Conservation (phyloP, 2,888 invertebrate genomes). For the Callosobruchus maculatus region DNA sequence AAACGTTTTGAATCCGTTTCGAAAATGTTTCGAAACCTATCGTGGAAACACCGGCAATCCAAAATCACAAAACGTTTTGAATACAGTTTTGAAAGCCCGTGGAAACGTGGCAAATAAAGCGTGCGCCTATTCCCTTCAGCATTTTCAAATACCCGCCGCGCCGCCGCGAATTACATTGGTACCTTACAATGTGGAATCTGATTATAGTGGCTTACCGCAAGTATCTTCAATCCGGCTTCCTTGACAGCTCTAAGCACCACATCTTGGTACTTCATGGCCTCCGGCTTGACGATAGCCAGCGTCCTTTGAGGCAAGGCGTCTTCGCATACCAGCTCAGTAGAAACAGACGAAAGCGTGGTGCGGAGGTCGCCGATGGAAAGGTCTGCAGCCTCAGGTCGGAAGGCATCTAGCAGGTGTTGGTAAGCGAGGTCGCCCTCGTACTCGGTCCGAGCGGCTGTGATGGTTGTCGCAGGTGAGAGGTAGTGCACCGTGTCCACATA, state of each 20-base stretch:
- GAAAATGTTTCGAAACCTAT: no score
- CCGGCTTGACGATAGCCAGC: conserved; percentile 79
- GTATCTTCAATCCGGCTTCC: conserved; percentile 68
- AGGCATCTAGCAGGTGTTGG: conserved; percentile 25
- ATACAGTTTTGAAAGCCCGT: no score
- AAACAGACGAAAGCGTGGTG: conserved; percentile 28
- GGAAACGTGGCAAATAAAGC: no score
- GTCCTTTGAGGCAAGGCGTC: conserved; percentile 58
- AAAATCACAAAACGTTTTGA: no score
- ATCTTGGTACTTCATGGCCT: conserved; percentile 67
- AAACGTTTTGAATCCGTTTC: no score
- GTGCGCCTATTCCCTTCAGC: no score
- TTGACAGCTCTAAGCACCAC: conserved; percentile 69
- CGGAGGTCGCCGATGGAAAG: conserved; percentile 10
- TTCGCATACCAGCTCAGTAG: conserved; percentile 25
- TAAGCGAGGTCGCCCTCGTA: conserved; percentile 38
- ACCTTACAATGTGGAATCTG: no score
- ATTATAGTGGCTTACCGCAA: conserved; percentile 64
- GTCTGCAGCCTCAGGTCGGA: conserved; percentile 9
- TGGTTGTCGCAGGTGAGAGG: conserved; percentile 40
- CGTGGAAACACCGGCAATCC: no score
- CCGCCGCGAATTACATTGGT: no score
- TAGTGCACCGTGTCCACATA: conserved; percentile 38
- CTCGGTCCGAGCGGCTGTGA: conserved; percentile 28
- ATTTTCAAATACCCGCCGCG: no score